These are phyloP conservation scores for Agraylea sexmaculata DNA, from an alignment of 1,140 invertebrate species.

Conservation along the genomic window DNA sequence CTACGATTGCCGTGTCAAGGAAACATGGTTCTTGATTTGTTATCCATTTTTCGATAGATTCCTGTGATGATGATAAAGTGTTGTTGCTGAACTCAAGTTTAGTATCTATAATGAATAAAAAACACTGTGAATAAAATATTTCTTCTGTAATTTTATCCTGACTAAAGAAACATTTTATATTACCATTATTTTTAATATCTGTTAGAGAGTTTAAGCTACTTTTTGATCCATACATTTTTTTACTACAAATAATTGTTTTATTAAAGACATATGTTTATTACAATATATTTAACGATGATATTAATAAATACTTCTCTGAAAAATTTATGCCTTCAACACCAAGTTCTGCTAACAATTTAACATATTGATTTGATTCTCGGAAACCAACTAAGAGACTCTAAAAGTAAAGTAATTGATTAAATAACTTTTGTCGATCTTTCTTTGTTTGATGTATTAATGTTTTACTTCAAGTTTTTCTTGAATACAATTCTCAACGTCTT, in stretches of 20 bases:
- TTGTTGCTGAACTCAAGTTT: not conserved
- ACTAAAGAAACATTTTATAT: not conserved
- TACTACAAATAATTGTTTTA: not conserved
- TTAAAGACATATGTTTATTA: not conserved
- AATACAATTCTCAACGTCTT: conserved; percentile 64
- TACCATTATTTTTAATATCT: not conserved
- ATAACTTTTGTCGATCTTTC: too few species aligned
- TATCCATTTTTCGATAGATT: conserved; percentile 11
- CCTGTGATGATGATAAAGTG: too few species aligned
- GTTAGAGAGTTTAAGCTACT: conserved; percentile 11
- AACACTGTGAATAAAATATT: too few species aligned
- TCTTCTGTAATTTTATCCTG: too few species aligned
- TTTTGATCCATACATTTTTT: conserved; percentile 2
- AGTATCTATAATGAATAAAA: too few species aligned
- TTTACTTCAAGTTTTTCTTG: conserved; percentile 53
- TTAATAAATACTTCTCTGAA: not conserved
- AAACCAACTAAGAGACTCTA: conserved; percentile 16
- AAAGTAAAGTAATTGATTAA: conserved; percentile 6
- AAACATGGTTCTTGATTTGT: conserved; percentile 8
- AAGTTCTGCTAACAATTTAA: conserved; percentile 15
- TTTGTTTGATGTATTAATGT: too few species aligned
- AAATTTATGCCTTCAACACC: conserved; percentile 15
- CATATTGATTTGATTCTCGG: conserved; percentile 17
- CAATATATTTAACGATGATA: not conserved
- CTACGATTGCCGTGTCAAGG: conserved; percentile 17